phyloP scores from a whole-genome alignment of 1,140 invertebrate genomes.

The Daktulosphaira vitifoliae region DNA sequence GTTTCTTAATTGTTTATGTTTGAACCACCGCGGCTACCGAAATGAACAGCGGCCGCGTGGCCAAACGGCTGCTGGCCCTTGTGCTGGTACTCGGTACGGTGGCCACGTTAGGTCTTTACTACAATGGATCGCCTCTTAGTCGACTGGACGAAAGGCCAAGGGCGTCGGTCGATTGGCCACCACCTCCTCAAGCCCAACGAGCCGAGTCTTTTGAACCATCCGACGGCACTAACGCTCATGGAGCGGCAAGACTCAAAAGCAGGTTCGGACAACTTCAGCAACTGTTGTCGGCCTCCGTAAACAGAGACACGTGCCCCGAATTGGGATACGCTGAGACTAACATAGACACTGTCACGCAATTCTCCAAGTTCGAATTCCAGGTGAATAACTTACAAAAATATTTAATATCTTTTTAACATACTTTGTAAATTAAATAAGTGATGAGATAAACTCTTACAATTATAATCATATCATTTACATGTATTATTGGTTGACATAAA shows the following conservation, averaged over 20 bases:
- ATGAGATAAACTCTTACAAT: no score
- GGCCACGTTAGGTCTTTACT: conserved; percentile 22
- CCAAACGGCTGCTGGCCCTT: conserved; percentile 28
- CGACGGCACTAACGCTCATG: background rate
- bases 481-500: no score
- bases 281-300: conserved; percentile 19
- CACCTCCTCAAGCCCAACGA: background rate
- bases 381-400: conserved; percentile 46
- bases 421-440: no score
- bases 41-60: conserved; percentile 25
- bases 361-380: conserved; percentile 73
- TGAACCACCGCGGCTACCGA: no score
- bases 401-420: background rate
- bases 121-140: background rate
- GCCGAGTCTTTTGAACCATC: background rate
- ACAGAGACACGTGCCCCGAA: conserved; percentile 50
- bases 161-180: background rate
- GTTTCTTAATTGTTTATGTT: no score
- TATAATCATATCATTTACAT: no score
- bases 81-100: conserved; percentile 15
- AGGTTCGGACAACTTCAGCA: background rate
- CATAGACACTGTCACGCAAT: conserved; percentile 63
- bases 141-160: background rate
- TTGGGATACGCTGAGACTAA: conserved; percentile 55
- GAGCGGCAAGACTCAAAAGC: background rate